Conservation (phyloP, 2,888 invertebrate genomes). For the Pseudolycoriella hygida region DNA sequence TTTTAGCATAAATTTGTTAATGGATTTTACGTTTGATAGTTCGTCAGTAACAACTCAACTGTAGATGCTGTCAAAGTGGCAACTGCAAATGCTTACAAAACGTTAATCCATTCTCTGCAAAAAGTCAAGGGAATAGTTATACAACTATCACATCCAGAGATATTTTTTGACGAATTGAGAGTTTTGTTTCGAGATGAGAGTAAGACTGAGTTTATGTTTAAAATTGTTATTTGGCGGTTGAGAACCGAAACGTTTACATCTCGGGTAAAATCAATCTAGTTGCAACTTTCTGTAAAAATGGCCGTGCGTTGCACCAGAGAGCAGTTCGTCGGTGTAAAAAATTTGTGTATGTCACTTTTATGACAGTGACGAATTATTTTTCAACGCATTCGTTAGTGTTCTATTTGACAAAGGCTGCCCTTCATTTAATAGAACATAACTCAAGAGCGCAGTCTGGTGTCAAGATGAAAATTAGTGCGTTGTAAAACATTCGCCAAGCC, state of each 20-base stretch:
- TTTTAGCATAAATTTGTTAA: background rate
- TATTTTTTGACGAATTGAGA: conserved; percentile 11
- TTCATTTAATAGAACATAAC: too few relatives aligned
- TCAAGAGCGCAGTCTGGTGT: too few relatives aligned
- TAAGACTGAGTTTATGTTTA: conserved; percentile 7
- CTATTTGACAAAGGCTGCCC: too few relatives aligned
- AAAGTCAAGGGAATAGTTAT: conserved; percentile 9
- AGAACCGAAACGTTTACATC: background rate
- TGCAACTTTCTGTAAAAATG: too few relatives aligned
- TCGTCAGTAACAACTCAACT: conserved; percentile 10
- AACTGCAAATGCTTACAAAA: conserved; percentile 9
- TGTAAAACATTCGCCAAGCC: too few relatives aligned
- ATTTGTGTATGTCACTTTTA: too few relatives aligned
- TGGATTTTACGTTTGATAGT: background rate
- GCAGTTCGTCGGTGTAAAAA: too few relatives aligned
- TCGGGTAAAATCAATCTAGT: too few relatives aligned
- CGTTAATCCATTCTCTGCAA: conserved; percentile 9
- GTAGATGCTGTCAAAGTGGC: conserved; percentile 11
- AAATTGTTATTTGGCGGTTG: background rate
- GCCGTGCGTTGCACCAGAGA: too few relatives aligned
- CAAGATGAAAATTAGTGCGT: too few relatives aligned
- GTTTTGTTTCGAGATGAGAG: conserved; percentile 14
- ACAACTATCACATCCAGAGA: conserved; percentile 10
- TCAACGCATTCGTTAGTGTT: too few relatives aligned
- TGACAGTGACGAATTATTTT: too few relatives aligned